phyloP scores from a whole-genome alignment of 2,113 vertebrate genomes.

The Podarcis muralis region DNA sequence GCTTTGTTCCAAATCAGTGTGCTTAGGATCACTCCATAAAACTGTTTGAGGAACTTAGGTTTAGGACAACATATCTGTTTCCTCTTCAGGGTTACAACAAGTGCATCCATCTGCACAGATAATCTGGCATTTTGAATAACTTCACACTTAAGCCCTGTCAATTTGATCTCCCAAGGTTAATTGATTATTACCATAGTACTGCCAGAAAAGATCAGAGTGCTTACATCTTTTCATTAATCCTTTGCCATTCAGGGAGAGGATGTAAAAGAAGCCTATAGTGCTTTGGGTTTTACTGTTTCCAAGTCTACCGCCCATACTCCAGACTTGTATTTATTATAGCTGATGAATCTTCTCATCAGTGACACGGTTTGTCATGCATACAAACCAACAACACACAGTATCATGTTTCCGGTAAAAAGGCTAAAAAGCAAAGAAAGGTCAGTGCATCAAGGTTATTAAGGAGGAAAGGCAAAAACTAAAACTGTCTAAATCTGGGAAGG shows the following conservation, averaged over 20 bases:
- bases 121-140: conserved; percentile 77
- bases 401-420: conserved; percentile 7
- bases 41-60: conserved; percentile 69
- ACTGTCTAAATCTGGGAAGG: neutral
- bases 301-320: neutral
- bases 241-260: conserved; percentile 65
- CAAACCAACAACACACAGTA: conserved; percentile 40
- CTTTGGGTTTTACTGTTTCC: conserved; percentile 57
- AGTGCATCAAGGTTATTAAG: conserved; percentile 19
- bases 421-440: neutral
- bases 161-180: conserved; percentile 81
- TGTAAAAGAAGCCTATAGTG: conserved; percentile 39
- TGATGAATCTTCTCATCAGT: conserved; percentile 54
- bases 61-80: conserved; percentile 71
- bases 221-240: conserved; percentile 76
- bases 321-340: conserved; percentile 30
- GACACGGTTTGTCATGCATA: conserved; percentile 44
- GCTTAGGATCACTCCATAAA: conserved; percentile 70
- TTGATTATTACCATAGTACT: conserved; percentile 79
- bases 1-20: conserved; percentile 53
- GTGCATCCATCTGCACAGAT: conserved; percentile 70
- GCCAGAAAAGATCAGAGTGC: conserved; percentile 73
- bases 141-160: conserved; percentile 73
- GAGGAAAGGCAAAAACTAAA: conserved; percentile 6
- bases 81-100: conserved; percentile 63